Evolutionary conservation across 1,140 invertebrate species (phyloP), one percentile per base, ranked within the genome.

Genomic region (Himalopsyche phryganea): DNA sequence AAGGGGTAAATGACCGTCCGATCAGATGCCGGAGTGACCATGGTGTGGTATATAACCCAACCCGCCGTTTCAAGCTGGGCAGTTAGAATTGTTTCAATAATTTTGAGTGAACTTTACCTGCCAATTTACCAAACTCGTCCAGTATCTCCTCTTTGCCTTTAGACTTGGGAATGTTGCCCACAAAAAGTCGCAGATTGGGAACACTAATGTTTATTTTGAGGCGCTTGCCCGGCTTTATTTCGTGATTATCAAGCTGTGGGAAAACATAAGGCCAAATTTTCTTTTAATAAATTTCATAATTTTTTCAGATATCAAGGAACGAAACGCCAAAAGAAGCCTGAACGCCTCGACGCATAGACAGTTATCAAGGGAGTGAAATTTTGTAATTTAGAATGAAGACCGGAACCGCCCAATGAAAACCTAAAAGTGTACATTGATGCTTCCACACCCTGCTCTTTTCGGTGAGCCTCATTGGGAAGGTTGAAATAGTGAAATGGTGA

Each of bases 101-200:
- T 74, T 77, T 83, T 81, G 80, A 80, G 80, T 81, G 81, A 82
- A 87, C 85, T 85, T 93, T 94, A 98, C 95, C 94, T 96, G 95
- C 93, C 86, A 95, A 91, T 93, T 98, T 98, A 90, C 90, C 88
- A 90, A 98, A 98, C 88, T 98, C 96, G 84, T 98, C 94, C 87
- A 95, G 89, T 84, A 99, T 98, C 88, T 98, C 95, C 84, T 98
- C 94, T 94, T 95, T 97, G 85, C 93, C 91, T 91, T 98, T 98
- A 84, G 92, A 96, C 88, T 98, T 98, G 86, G 96, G 96, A 90
- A 99, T 98, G 89, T 98, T 98, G 83, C 96, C 96, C 84, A 98
- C 92, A 88, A 98, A 99, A 85, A 99, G 92, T 84, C 96, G 93
- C 81, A 96, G 91, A 87, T 98, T 98, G 82, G 96, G 94, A 87